A percentile compares a stretch with the other conserved stretches of the same genome.
phyloP scores from a whole-genome alignment of 2,113 vertebrate species.

The Xyliphius kryptos region DNA sequence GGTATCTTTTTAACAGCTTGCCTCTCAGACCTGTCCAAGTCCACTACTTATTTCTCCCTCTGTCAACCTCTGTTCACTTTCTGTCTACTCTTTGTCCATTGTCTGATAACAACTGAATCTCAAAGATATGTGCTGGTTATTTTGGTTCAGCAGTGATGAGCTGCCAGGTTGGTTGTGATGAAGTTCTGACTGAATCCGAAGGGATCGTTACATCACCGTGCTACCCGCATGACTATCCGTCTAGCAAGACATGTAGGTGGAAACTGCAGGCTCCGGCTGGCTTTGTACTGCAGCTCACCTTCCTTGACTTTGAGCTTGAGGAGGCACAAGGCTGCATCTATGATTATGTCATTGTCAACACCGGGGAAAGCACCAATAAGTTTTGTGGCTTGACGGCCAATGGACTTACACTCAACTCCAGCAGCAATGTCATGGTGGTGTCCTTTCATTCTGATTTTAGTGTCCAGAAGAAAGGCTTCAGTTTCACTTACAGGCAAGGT shows the following conservation, averaged over 20 bases:
- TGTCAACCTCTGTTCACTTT: conserved; percentile 16
- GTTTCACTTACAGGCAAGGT: conserved; percentile 78
- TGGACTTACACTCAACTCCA: conserved; percentile 89
- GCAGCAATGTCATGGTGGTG: conserved; percentile 82
- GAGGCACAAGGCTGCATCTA: conserved; percentile 89
- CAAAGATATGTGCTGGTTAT: conserved; percentile 27
- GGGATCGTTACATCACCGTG: conserved; percentile 85
- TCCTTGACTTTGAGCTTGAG: conserved; percentile 92
- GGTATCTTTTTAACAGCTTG: conserved; percentile 7
- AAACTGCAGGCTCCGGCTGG: conserved; percentile 80
- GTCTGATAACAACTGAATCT: conserved; percentile 15
- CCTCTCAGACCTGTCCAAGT: conserved; percentile 12
- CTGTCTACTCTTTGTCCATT: conserved; percentile 14
- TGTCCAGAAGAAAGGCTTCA: conserved; percentile 93
- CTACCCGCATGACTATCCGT: conserved; percentile 83
- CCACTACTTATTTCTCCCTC: conserved; percentile 12
- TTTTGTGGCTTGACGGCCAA: conserved; percentile 89
- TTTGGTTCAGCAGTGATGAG: conserved; percentile 62
- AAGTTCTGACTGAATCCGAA: conserved; percentile 64
- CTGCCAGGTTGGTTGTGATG: conserved; percentile 73
- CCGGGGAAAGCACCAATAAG: conserved; percentile 68
- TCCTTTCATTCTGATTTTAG: conserved; percentile 91
- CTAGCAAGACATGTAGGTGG: conserved; percentile 79
- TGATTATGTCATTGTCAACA: conserved; percentile 76
- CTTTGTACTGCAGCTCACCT: conserved; percentile 87